Conservation (phyloP, 2,113 vertebrate genomes). For the Epinephelus moara region DNA sequence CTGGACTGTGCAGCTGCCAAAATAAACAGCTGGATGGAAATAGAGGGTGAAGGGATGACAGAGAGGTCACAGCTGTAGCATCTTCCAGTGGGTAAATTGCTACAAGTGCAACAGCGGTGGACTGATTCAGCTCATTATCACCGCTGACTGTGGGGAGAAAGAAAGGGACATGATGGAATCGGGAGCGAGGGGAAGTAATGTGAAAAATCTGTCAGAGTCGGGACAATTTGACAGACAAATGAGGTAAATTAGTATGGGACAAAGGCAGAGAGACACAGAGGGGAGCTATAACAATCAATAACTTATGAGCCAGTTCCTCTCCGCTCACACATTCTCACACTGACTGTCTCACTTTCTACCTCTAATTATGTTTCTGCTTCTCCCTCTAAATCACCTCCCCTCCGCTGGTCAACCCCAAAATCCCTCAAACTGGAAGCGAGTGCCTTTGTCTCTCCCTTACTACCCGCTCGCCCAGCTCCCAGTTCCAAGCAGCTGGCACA, state of each 20-base stretch:
- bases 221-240: constrained; percentile 41
- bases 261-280: constrained; percentile 14
- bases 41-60: neutral
- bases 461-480: neutral
- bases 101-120: constrained; percentile 21
- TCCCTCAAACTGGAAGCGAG: constrained; percentile 30
- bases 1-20: neutral
- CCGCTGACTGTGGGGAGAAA: constrained; percentile 9
- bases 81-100: constrained; percentile 16
- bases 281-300: constrained; percentile 39
- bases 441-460: constrained; percentile 42
- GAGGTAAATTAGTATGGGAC: constrained; percentile 27
- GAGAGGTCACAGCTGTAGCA: constrained; percentile 15
- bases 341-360: constrained; percentile 24
- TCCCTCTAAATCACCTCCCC: neutral
- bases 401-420: constrained; percentile 14
- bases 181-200: neutral
- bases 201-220: constrained; percentile 1
- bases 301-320: constrained; percentile 39
- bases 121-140: constrained; percentile 61
- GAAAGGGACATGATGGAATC: constrained; percentile 1
- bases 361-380: constrained; percentile 6
- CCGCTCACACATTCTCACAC: neutral
- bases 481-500: constrained; percentile 47
- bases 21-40: neutral